Conservation (phyloP, 2,797 vertebrate genomes). For the Protosalanx chinensis region DNA sequence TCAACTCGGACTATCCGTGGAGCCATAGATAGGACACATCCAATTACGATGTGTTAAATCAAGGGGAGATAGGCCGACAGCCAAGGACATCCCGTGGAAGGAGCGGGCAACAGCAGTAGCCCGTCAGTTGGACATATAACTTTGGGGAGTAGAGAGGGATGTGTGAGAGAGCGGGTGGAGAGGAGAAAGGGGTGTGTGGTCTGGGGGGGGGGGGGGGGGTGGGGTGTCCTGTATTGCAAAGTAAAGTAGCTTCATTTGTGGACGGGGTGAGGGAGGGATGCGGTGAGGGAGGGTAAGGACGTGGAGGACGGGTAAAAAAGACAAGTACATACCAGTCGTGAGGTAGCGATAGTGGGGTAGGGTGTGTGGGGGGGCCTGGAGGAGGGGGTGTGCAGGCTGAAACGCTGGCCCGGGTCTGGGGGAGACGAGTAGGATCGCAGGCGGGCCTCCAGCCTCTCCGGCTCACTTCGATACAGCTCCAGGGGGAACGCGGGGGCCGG, state of each 20-base stretch:
- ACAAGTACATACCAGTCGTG: conserved; percentile 70
- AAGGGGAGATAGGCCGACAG: background rate
- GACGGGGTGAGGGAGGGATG: too few species aligned
- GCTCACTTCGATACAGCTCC: conserved; percentile 84
- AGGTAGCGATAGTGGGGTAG: conserved; percentile 52
- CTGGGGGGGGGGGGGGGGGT: too few species aligned
- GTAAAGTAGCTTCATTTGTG: too few species aligned
- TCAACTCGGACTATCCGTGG: background rate
- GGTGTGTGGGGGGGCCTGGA: conserved; percentile 59
- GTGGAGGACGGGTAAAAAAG: too few species aligned
- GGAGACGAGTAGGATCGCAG: conserved; percentile 83
- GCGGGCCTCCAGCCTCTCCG: conserved; percentile 79
- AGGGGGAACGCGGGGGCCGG: conserved; percentile 76
- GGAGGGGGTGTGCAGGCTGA: conserved; percentile 61
- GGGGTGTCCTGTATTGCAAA: background rate
- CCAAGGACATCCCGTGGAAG: background rate
- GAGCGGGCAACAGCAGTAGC: background rate
- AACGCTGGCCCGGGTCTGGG: conserved; percentile 75
- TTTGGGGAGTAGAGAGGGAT: background rate
- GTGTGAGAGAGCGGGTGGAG: background rate
- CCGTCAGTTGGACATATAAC: background rate
- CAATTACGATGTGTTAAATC: background rate
- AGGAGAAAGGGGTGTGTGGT: too few species aligned
- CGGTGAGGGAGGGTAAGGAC: too few species aligned
- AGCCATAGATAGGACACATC: background rate